Base-by-base conservation (phyloP, 2,113 vertebrate species). In the Hucho hucho region DNA sequence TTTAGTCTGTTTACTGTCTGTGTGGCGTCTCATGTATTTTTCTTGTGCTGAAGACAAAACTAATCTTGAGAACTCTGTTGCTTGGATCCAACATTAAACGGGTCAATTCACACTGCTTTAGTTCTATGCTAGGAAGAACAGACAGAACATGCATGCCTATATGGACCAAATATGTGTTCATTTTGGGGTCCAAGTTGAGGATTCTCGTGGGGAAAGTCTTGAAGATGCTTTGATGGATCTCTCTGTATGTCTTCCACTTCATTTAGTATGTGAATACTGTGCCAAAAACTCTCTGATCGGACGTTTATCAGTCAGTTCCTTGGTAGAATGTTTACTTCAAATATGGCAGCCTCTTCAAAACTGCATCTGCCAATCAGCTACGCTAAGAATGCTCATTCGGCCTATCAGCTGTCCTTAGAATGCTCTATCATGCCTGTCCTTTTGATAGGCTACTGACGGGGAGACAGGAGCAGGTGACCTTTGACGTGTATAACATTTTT, bases 31-130 rank as follows among this genome's bases (percentile, higher is more conserved):
- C 58, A 86, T 82, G 58, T 61, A 24, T n/a, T 61, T n/a, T 22
- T 61, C 58, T 71, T 49, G 64, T 71, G 37, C 16, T 77, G 59
- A 72, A 71, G 66, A 47, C 65, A 43, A 75, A 26, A 47, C 65
- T 75, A 61, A 75, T 75, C 28, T 69, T 37, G 49, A 18, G 66
- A 53, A 69, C n/a, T 85, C 87, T 80, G 83, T 85, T 85, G 78
- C 81, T 26, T 46, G 29, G 18, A 37, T n/a, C 37, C 37, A 11
- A 43, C 6, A 61, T 61, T 69, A 22, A 53, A 75, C 59, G 69
- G n/a, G 59, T 22, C 28, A 63, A 37, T 69, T 7, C n/a, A 24
- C n/a, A 20, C 20, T 63, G 65, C 37, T 67, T 75, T 68, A 75
- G 66, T 64, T 47, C 64, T 47, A 25, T 74, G 12, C 53, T 43